A percentile compares a stretch with the other conserved stretches of the same genome.
These are phyloP conservation scores for Microcebus jonahi DNA, from an alignment of 2,113 vertebrate genomes.

Conservation along the genomic window DNA sequence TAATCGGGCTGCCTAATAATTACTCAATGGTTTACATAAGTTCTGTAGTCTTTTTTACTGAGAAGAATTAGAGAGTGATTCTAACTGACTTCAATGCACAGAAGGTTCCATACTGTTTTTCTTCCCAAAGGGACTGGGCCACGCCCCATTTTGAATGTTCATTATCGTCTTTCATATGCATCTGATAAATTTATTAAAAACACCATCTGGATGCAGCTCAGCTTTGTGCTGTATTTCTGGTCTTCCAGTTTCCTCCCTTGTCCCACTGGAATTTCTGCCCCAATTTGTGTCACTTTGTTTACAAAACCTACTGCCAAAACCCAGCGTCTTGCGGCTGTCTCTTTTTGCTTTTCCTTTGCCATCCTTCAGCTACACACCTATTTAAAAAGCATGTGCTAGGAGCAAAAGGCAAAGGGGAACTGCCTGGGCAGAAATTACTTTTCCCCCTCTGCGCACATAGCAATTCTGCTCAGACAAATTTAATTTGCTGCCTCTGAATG, in stretches of 20 bases:
- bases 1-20: constrained; percentile 49
- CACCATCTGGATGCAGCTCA: constrained; percentile 85
- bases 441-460: constrained; percentile 41
- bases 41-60: constrained; percentile 43
- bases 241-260: constrained; percentile 68
- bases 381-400: constrained; percentile 57
- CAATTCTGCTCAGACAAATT: constrained; percentile 77
- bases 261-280: constrained; percentile 80
- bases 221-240: constrained; percentile 71
- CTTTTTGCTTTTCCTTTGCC: background rate
- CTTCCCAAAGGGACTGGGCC: constrained; percentile 64
- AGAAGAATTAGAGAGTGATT: constrained; percentile 67
- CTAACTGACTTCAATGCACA: constrained; percentile 67
- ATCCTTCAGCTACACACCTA: constrained; percentile 57
- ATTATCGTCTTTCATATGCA: constrained; percentile 77
- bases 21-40: background rate
- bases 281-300: constrained; percentile 83
- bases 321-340: constrained; percentile 49
- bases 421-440: constrained; percentile 64
- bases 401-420: constrained; percentile 68
- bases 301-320: constrained; percentile 78
- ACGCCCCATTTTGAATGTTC: constrained; percentile 80
- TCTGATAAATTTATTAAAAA: constrained; percentile 87
- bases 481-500: constrained; percentile 79
- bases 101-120: constrained; percentile 64